A percentile compares a stretch with the other conserved stretches of the same genome.
Evolutionary conservation across 2,888 invertebrate species (phyloP).

Genomic region (Xestia c-nigrum): DNA sequence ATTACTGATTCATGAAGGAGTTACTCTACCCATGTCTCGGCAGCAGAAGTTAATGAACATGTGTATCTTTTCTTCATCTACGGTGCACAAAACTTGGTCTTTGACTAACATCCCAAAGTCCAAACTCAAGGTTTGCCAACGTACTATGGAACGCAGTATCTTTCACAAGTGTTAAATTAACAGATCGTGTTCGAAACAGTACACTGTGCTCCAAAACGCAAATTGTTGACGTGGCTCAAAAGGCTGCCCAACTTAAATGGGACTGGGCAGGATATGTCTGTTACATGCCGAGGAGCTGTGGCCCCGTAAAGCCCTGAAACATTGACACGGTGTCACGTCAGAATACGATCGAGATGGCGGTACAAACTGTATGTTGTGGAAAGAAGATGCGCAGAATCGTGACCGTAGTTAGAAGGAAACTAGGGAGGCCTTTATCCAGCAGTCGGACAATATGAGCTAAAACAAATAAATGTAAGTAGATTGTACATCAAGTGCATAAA

Average conservation of each 20-base stretch:
- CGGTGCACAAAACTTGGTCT: background rate
- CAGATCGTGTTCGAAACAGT: background rate
- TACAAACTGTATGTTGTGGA: background rate
- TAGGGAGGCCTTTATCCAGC: background rate
- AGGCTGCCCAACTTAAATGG: background rate
- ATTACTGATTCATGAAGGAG: background rate
- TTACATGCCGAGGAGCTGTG: background rate
- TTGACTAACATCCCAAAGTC: background rate
- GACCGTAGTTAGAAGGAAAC: background rate
- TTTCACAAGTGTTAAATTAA: background rate
- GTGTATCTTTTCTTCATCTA: background rate
- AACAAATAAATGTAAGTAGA: too few relatives aligned
- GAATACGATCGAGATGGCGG: background rate
- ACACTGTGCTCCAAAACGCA: too few relatives aligned
- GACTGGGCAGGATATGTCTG: background rate
- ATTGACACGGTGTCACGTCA: background rate
- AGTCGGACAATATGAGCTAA: background rate
- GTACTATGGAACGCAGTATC: background rate
- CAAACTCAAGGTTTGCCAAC: background rate
- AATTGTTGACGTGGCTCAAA: too few relatives aligned
- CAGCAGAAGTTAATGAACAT: background rate
- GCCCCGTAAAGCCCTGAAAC: background rate
- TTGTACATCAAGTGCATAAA: too few relatives aligned
- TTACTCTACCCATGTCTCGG: background rate
- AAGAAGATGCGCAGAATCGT: background rate